Conservation (phyloP, 2,797 vertebrate genomes). For the Pachyuromys duprasi region DNA sequence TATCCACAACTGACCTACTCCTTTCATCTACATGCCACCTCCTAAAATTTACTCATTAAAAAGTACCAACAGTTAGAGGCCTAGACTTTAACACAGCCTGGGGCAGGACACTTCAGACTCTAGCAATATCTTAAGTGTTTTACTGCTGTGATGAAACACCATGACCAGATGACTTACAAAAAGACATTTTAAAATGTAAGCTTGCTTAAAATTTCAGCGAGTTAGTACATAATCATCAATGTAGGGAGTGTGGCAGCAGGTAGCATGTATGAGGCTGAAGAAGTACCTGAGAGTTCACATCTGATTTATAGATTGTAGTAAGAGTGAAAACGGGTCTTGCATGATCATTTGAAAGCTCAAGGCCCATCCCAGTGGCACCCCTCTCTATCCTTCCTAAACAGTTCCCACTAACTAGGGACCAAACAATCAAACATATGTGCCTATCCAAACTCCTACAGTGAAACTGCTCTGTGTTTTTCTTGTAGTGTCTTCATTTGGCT, state of each 20-base stretch:
- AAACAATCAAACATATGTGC: not conserved
- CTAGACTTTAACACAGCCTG: not conserved
- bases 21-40: not conserved
- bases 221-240: not conserved
- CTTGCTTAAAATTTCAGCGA: not conserved
- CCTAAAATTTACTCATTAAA: not conserved
- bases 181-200: not conserved
- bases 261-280: not conserved
- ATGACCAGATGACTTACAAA: not conserved
- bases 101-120: not conserved
- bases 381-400: not conserved
- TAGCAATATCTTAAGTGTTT: not conserved
- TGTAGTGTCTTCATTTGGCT: not conserved
- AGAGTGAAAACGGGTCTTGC: not conserved
- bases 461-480: not conserved
- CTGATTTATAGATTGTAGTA: not conserved
- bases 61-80: not conserved
- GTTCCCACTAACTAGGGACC: not conserved
- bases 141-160: not conserved
- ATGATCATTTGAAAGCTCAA: not conserved
- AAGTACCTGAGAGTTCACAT: not conserved
- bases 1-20: not conserved
- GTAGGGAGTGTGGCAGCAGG: not conserved
- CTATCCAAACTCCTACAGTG: too few relatives aligned
- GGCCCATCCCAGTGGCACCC: not conserved